Evolutionary conservation across 2,888 invertebrate species (phyloP).

Genomic region (Crocallis elinguaria): DNA sequence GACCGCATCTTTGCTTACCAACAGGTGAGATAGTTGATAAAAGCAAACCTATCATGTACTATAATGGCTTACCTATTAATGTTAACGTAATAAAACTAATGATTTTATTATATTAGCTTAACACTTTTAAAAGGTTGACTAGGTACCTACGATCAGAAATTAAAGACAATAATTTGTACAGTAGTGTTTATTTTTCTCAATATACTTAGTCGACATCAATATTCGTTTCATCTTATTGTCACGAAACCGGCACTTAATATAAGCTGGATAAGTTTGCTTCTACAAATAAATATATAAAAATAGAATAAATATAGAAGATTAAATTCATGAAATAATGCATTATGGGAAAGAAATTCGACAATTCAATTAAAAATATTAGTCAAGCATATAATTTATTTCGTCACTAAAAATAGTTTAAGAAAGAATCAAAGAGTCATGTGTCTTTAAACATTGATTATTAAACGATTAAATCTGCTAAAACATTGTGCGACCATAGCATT

Average conservation of each 20-base stretch:
- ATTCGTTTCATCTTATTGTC: constrained; percentile 38
- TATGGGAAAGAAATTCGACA: constrained; percentile 16
- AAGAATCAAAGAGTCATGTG: neutral
- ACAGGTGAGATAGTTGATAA: too few species aligned
- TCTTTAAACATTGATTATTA: neutral
- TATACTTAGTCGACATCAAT: constrained; percentile 63
- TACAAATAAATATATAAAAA: too few species aligned
- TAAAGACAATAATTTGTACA: constrained; percentile 31
- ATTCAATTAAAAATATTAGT: constrained; percentile 3
- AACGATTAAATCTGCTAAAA: neutral
- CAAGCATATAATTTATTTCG: constrained; percentile 8
- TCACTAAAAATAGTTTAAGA: neutral
- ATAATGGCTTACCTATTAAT: too few species aligned
- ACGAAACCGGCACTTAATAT: constrained; percentile 17
- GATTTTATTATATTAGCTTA: too few species aligned
- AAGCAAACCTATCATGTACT: too few species aligned
- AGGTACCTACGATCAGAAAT: constrained; percentile 1
- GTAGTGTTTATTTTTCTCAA: constrained; percentile 68
- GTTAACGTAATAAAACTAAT: too few species aligned
- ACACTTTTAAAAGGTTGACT: neutral
- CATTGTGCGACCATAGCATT: constrained; percentile 34
- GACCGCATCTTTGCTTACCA: too few species aligned
- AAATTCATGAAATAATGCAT: constrained; percentile 11
- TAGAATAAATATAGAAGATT: constrained; percentile 4
- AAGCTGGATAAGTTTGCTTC: constrained; percentile 12